Evolutionary conservation across 1,140 invertebrate species (phyloP), one percentile per base, ranked within the genome.

Genomic region (Helicoverpa armigera): DNA sequence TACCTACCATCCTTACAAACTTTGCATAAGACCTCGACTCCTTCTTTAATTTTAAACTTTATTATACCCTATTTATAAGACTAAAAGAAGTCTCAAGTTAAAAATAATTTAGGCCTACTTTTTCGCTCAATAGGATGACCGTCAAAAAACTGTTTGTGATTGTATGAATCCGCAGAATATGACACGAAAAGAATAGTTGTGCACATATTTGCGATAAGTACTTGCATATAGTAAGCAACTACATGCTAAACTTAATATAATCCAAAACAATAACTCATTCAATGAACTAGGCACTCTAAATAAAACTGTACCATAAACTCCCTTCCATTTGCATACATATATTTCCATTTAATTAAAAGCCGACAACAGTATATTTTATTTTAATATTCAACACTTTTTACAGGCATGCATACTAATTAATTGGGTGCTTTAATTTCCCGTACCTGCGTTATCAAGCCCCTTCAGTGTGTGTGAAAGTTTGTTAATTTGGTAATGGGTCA

Each of bases 331-430:
- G 13, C 50, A 70, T 70, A 70, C 50, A 70, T 70, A 29, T 7
- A 70, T 67, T 67, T 48, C n/a, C 67, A 53, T 70, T 53, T 70
- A 50, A 67, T 67, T 70, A 53, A 53, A 70, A 70, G 48, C 23
- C 67, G 48, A 29, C 50, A 50, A 70, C 18, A 70, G 67, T 70
- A 54, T 70, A 70, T 31, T 70, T 43, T 65, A 65, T 65, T 63
- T 63, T 63, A 63, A 51, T 70, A 70, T 70, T 70, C 67, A 70
- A 70, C 67, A 70, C 67, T 51, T 70, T 70, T 70, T 53, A 50
- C 48, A 70, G 11, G 67, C 50, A 53, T 70, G 67, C 67, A 70
- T 70, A 54, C 23, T 70, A 70, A 70, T 70, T 70, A 70, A 70
- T 70, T 53, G 50, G 67, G 12, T 54, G 67, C 50, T 70, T 70